Conservation (phyloP, 2,113 vertebrate species). For the Gobius niger region DNA sequence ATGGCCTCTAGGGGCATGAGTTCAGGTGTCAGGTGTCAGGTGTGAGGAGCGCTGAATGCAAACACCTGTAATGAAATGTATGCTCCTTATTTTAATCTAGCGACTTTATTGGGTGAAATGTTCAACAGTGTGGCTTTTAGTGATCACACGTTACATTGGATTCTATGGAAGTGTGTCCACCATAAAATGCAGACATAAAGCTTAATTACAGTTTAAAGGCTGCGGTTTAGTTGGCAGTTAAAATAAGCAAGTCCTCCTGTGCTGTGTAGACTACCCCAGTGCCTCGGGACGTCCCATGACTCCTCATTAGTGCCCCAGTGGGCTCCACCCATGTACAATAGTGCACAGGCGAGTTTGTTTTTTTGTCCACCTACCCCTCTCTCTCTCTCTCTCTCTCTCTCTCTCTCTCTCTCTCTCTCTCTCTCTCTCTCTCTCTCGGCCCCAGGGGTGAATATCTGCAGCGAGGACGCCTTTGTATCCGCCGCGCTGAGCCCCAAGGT, state of each 20-base stretch:
- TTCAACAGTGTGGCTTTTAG: not conserved
- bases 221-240: conserved; percentile 10
- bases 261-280: conserved; percentile 13
- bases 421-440: conserved; percentile 12
- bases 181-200: not conserved
- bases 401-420: not conserved
- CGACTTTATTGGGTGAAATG: not conserved
- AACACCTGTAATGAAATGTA: no score
- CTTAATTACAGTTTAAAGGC: not conserved
- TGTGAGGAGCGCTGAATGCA: no score
- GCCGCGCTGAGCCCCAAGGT: conserved; percentile 41
- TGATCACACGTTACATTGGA: not conserved
- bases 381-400: not conserved
- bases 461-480: conserved; percentile 44
- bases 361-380: conserved; percentile 9
- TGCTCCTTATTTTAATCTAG: no score
- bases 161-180: not conserved
- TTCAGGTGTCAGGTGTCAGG: no score
- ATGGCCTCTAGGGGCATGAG: no score
- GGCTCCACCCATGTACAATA: conserved; percentile 18
- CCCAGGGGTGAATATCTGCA: conserved; percentile 58
- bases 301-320: conserved; percentile 59
- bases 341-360: conserved; percentile 19
- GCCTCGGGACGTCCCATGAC: conserved; percentile 49
- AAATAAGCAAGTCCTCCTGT: conserved; percentile 29